A percentile compares a stretch with the other conserved stretches of the same genome.
phyloP scores from a whole-genome alignment of 2,797 vertebrate genomes.

The Eulemur rubriventer region DNA sequence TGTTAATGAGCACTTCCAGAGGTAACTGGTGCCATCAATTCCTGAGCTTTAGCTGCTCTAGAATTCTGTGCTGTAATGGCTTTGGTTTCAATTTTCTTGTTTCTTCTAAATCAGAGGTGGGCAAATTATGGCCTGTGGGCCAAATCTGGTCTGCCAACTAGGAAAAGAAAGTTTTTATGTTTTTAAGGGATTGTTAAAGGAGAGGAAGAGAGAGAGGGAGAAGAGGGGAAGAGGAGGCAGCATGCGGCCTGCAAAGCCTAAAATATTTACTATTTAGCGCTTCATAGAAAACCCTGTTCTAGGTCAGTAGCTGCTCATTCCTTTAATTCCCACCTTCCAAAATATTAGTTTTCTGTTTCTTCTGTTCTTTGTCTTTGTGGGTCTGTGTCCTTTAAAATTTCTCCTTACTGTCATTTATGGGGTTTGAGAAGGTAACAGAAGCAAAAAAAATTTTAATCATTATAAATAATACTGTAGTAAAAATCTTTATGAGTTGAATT shows the following conservation, averaged over 20 bases:
- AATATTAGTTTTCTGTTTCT: not conserved
- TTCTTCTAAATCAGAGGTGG: not conserved
- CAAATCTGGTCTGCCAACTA: not conserved
- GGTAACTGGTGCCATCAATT: not conserved
- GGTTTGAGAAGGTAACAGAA: not conserved
- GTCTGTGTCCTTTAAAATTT: not conserved
- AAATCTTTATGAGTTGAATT: not conserved
- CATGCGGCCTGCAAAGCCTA: not conserved
- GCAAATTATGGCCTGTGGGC: not conserved
- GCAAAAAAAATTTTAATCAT: not conserved
- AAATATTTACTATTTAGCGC: not conserved
- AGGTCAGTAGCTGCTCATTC: not conserved
- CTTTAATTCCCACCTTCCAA: not conserved
- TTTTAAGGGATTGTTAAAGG: not conserved
- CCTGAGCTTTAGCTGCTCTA: not conserved
- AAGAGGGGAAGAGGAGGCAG: not conserved
- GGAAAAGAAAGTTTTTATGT: not conserved
- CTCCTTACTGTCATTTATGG: not conserved
- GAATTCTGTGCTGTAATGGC: not conserved
- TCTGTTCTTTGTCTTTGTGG: not conserved
- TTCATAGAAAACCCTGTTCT: not conserved
- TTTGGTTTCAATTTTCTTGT: constrained; percentile 23
- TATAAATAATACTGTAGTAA: not conserved
- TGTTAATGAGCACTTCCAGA: not conserved
- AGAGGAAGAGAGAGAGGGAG: not conserved